These are phyloP conservation scores for Podarcis muralis DNA, from an alignment of 2,113 vertebrate species.

Conservation along the genomic window DNA sequence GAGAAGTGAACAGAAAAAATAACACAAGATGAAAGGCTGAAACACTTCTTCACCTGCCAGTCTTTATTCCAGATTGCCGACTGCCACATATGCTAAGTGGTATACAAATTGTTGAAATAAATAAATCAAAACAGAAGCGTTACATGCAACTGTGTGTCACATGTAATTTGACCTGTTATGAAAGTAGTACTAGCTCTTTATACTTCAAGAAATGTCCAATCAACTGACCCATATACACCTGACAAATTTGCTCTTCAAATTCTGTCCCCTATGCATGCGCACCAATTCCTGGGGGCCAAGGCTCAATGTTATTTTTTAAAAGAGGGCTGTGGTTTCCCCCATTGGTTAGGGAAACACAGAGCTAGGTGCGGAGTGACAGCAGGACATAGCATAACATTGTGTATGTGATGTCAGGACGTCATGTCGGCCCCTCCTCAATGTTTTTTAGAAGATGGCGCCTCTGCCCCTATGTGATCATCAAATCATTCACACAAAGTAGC, in stretches of 20 bases:
- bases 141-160: neutral
- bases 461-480: neutral
- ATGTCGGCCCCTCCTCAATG: no score
- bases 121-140: no score
- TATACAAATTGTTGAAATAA: no score
- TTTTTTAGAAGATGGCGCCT: no score
- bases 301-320: no score
- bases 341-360: no score
- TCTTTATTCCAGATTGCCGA: neutral
- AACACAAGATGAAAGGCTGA: neutral
- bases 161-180: neutral
- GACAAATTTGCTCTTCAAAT: neutral
- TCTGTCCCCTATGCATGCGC: neutral
- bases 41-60: neutral
- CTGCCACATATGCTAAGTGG: neutral
- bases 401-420: no score
- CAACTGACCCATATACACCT: neutral
- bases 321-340: no score
- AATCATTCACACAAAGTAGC: neutral
- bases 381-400: no score
- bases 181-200: neutral
- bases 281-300: no score
- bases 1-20: neutral
- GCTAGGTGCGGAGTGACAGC: no score
- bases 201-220: neutral